Evolutionary conservation across 2,888 invertebrate species (phyloP), one percentile per base, ranked within the genome.

Genomic region (Synanthedon myopaeformis): DNA sequence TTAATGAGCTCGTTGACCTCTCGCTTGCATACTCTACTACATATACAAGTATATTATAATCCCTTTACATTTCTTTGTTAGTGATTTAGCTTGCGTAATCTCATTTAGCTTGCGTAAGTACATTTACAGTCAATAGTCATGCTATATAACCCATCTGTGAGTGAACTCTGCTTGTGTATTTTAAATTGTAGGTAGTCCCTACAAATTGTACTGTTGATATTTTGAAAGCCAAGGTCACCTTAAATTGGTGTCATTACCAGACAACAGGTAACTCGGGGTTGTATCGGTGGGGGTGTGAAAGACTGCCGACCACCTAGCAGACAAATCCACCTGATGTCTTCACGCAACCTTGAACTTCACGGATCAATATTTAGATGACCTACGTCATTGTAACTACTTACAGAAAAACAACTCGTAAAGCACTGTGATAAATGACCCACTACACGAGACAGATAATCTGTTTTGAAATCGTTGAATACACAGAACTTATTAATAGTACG

Each of bases 291-390:
- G 45, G 12, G 45, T 13, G 45, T 45, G 13, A n/a, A 45, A 17
- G 49, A 17, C 49, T 49, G 49, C 49, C 45, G 49, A 17, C 49
- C 49, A 49, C 49, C 17, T 49, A 12, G 17, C 49, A 49, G 49
- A 49, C 49, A 19, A 23, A 8, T 52, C 51, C 55, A 57, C 41
- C 62, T 67, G 60, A 61, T 69, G 61, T 67, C 70, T 69, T 67
- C 73, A 70, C 71, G 75, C 79, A 74, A 76, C 85, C 83, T 82
- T 84, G 76, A 59, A 63, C 66, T 65, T 70, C 68, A 75, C 72
- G 69, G 75, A 76, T 85, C 82, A 73, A 82, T 82, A 78, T 67
- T 60, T 35, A 35, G 60, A 61, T 80, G 74, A 79, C 76, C 69
- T 74, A n/a, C n/a, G n/a, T n/a, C n/a, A n/a, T n/a, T n/a, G n/a